Percentiles rank a stretch among this genome's conserved stretches.
Conservation (phyloP, 2,113 vertebrate genomes). For the Forbesichthys papilliferus region DNA sequence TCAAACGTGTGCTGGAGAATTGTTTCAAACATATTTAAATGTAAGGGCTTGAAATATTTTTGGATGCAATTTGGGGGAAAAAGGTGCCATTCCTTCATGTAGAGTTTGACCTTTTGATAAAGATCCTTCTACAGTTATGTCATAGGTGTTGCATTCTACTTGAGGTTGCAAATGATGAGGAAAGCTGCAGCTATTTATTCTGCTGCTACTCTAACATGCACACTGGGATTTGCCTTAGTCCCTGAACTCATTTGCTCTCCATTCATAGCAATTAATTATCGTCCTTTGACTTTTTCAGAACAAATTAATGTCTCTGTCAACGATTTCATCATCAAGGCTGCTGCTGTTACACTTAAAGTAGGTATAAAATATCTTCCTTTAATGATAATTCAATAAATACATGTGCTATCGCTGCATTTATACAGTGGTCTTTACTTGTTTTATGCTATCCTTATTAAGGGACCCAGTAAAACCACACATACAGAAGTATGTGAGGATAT, state of each 20-base stretch:
- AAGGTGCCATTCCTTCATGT: no score
- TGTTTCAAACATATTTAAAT: no score
- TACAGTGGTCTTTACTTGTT: background rate
- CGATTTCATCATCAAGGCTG: slow-evolving; percentile 96
- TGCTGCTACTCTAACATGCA: no score
- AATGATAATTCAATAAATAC: background rate
- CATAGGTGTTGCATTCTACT: no score
- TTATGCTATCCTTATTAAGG: background rate
- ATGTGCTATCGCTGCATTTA: background rate
- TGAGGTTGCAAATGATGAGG: no score
- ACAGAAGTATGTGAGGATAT: background rate
- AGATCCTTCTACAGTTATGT: no score
- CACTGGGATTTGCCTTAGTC: background rate
- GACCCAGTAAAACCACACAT: background rate
- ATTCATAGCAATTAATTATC: background rate
- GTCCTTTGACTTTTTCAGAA: slow-evolving; percentile 75
- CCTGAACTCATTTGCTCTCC: background rate
- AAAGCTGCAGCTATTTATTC: no score
- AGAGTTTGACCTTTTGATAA: no score
- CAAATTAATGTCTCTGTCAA: slow-evolving; percentile 96
- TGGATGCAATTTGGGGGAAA: no score
- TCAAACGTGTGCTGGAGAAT: no score
- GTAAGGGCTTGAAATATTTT: no score
- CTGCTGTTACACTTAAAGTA: slow-evolving; percentile 91
- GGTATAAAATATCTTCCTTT: slow-evolving; percentile 58